These are phyloP conservation scores for Paratrypauchen microcephalus DNA, from an alignment of 2,797 vertebrate genomes.

Conservation along the genomic window DNA sequence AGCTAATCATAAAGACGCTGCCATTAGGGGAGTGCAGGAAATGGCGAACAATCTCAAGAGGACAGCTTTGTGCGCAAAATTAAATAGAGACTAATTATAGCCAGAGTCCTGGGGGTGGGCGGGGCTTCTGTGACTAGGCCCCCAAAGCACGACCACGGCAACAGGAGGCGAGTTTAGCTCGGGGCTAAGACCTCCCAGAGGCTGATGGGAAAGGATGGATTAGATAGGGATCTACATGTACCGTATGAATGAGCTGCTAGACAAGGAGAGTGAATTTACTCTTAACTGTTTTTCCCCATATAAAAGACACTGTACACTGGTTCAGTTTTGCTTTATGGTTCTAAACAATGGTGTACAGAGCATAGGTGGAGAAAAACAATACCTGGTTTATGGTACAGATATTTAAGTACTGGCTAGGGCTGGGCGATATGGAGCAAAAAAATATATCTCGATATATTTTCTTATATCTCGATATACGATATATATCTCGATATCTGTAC, in stretches of 20 bases:
- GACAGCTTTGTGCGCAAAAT: constrained; percentile 75
- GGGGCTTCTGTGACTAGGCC: constrained; percentile 25
- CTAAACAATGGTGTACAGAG: too few species aligned
- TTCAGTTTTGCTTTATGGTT: too few species aligned
- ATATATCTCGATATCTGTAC: too few species aligned
- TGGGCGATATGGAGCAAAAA: too few species aligned
- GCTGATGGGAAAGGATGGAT: constrained; percentile 42
- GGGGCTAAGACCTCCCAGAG: constrained; percentile 34
- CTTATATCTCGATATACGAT: too few species aligned
- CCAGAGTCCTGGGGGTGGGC: constrained; percentile 48
- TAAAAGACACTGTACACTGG: too few species aligned
- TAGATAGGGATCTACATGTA: constrained; percentile 52
- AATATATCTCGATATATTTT: too few species aligned
- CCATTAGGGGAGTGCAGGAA: constrained; percentile 72
- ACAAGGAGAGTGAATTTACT: not conserved
- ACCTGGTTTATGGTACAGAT: too few species aligned
- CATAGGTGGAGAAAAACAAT: too few species aligned
- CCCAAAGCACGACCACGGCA: constrained; percentile 41
- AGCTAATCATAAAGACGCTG: constrained; percentile 76
- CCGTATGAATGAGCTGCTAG: constrained; percentile 7
- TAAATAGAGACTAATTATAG: constrained; percentile 79
- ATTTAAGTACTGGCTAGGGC: too few species aligned
- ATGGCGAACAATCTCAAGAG: constrained; percentile 67
- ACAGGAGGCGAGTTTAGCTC: constrained; percentile 57
- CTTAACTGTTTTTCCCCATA: too few species aligned